Evolutionary conservation across 2,888 invertebrate genomes (phyloP), one percentile per base, ranked within the genome.

Genomic region (Papilio protenor): DNA sequence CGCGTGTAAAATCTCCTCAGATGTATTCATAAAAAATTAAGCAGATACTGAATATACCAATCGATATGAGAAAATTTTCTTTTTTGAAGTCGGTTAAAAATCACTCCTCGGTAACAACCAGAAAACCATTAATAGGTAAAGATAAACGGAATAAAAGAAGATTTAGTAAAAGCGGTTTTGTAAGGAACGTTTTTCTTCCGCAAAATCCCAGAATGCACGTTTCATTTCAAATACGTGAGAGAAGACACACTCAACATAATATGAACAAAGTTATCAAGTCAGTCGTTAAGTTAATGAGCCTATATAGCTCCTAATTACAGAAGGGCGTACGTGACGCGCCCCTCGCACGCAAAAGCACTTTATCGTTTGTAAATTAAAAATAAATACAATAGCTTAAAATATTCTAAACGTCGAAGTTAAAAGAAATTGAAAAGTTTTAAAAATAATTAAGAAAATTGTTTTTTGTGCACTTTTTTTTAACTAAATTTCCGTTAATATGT

Each of bases 311-410:
- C 16, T 59, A 76, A 71, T 49, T 71, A 55, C 66, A 75, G 57
- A 47, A 59, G 47, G 57, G 70, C n/a, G 59, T 76, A 76, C 76
- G 76, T 76, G 76, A 76, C 76, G 18, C 12, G 27, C 11, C 45
- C n/a, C 76, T 16, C 61, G 61, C 45, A 12, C 57, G 45, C 69
- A 40, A 45, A 21, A 12, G 16, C n/a, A 1, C 18, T 45, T n/a
- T 40, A 21, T 55, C n/a, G 0, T 45, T 61, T 45, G 23, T 18
- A 27, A 2, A 18, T 52, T 72, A 6, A 40, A 57, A 73, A 55
- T 8, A 55, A 55, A 59, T 59, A 59, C 33, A 33, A 5, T 5
- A 33, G 3, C 33, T 33, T 33, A 4, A 27, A 33, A 5, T 33
- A 33, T 33, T 33, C 33, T 33, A 33, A 33, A 33, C 4, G 33